A percentile compares a stretch with the other conserved stretches of the same genome.
phyloP scores from a whole-genome alignment of 2,888 invertebrate species.

The Epinotia demarniana region DNA sequence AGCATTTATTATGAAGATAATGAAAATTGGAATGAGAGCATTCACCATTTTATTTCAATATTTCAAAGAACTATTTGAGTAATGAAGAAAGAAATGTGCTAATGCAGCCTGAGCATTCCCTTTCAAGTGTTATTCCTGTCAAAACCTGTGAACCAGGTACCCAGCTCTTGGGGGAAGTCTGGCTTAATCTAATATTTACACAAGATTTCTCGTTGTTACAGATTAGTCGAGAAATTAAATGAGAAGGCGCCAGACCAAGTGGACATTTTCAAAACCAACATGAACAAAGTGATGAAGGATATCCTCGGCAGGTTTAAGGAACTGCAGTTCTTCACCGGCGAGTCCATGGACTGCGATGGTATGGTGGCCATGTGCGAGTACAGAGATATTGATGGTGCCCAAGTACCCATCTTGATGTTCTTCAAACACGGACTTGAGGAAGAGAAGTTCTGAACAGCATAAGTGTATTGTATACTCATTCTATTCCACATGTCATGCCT shows the following conservation, averaged over 20 bases:
- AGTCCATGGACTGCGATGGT: conserved; percentile 97
- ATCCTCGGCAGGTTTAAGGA: conserved; percentile 96
- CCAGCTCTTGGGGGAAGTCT: too few species aligned
- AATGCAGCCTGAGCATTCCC: too few species aligned
- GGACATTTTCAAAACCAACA: conserved; percentile 94
- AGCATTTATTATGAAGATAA: too few species aligned
- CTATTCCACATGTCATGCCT: conserved; percentile 71
- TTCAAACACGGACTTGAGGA: conserved; percentile 98
- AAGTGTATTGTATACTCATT: conserved; percentile 70
- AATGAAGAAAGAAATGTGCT: too few species aligned
- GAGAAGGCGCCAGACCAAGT: conserved; percentile 93
- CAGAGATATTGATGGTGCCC: conserved; percentile 93
- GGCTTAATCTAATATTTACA: conserved; percentile 42
- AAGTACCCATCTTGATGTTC: conserved; percentile 96
- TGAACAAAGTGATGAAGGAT: conserved; percentile 97
- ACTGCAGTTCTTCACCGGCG: conserved; percentile 95
- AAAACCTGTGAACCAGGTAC: too few species aligned
- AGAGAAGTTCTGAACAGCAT: conserved; percentile 93
- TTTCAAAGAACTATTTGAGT: too few species aligned
- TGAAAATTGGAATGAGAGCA: too few species aligned
- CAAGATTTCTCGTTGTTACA: conserved; percentile 67
- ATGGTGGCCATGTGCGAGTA: conserved; percentile 98
- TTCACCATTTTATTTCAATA: too few species aligned
- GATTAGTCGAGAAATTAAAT: conserved; percentile 92
- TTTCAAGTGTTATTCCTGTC: too few species aligned